Base-by-base conservation (phyloP, 1,140 invertebrate species). In the Pantala flavescens region DNA sequence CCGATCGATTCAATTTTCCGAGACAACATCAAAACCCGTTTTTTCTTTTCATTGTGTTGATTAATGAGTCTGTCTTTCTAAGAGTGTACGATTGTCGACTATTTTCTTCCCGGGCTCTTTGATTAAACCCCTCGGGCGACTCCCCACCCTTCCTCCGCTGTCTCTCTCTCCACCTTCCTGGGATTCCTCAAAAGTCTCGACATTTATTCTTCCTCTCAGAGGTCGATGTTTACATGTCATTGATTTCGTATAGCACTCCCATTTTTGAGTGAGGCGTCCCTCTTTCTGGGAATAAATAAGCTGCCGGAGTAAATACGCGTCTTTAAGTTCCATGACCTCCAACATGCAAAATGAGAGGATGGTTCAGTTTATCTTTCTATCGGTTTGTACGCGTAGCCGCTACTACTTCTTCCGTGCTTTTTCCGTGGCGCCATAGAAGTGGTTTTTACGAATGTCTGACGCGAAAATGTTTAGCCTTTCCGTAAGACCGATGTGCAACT, bases 11-110 rank as follows among this genome's bases (percentile, higher is more conserved):
- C 9, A 63, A 19, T 63, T 63, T 63, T 63, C 12, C 49, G n/a
- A 63, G 49, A 63, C 49, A 63, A 36, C 28, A 36, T 63, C 49
- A 12, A 63, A 63, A 36, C 28, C 49, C 12, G 49, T 12, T 19
- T 21, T 63, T 63, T 63, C n/a, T 63, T 63, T 63, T 21, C 49
- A 63, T 63, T 63, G 49, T 63, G 49, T 63, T 63, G 49, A 63
- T 63, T 63, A 63, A 63, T 63, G 49, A 63, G 49, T 63, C 49
- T 63, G 49, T 16, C 49, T 63, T 63, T 63, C 49, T 63, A 63
- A 63, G 49, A 63, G 49, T 19, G 2, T 63, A 21, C 49, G 49
- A 63, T 1, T 63, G 49, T 19, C 14, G 14, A 19, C n/a, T 63
- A 19, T 63, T 63, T 63, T 63, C 43, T 11, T 16, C 49, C 49